Base-by-base conservation (phyloP, 1,140 invertebrate species). In the Euborellia annulipes region DNA sequence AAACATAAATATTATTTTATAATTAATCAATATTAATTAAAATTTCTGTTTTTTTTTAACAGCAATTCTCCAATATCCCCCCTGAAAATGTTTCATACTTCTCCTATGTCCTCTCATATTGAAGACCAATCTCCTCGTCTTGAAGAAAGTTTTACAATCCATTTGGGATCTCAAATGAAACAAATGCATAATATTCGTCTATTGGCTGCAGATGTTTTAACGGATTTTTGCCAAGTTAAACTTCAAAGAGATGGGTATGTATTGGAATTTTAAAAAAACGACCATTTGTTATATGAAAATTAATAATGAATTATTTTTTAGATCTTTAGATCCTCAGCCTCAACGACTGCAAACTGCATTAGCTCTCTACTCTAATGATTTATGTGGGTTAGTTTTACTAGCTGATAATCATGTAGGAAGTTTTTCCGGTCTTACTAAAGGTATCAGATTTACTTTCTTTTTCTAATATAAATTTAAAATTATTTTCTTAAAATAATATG, bases 121-220 rank as follows among this genome's bases (percentile, higher is more conserved):
- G 39, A 20, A 27, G 23, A 27, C 11, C 23, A 27, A 53, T 49
- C 57, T 59, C 63, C 59, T 17, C 64, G 57, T 50, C 55, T 87
- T 55, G 89, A 95, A 66, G 91, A 96, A 69, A 95, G 91, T 67
- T 96, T 96, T 60, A 97, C 91, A 13, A 95, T 96, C 55, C 90
- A 96, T 68, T 68, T 96, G 45, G 93, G 93, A 47, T 90, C 91
- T 2, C 94, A 98, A 67, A 75, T 98, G 65, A 98, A 98, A 67
- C 90, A 95, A 58, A 97, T 92, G 71, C 92, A 98, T 64, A 98
- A 98, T 66, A 82, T 97, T 51, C 70, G 93, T 41, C 79, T 98
- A 44, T 66, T 96, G 6, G 83, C 85, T 50, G 80, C 80, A 9
- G 79, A 92, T 65, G 73, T 85, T 21, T 71, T 94, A 51, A 27